Evolutionary conservation across 2,797 vertebrate genomes (phyloP).

Genomic region (Carcharodon carcharias): DNA sequence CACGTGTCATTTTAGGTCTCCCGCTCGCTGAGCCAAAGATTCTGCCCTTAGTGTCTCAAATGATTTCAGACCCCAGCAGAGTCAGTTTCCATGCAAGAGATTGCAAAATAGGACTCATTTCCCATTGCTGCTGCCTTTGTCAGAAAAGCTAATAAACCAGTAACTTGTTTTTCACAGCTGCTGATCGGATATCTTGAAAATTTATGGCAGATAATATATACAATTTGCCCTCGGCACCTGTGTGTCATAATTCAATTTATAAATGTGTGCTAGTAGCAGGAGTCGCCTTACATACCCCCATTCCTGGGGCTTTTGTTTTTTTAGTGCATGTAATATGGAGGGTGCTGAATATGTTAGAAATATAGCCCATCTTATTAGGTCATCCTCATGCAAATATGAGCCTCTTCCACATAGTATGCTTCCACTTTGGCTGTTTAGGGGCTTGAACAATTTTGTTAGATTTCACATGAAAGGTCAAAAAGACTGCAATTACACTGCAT

Average conservation of each 20-base stretch:
- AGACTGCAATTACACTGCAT: background rate
- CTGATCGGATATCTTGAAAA: background rate
- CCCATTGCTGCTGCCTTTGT: background rate
- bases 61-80: background rate
- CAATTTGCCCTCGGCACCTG: background rate
- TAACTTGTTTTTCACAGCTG: background rate
- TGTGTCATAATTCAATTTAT: background rate
- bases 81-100: background rate
- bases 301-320: background rate
- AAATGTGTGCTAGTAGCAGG: too few species aligned
- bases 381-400: background rate
- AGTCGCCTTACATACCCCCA: background rate
- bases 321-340: background rate
- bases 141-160: background rate
- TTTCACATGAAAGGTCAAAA: background rate
- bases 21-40: too few species aligned
- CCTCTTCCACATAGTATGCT: background rate
- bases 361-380: background rate
- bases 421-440: background rate
- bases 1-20: too few species aligned
- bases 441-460: background rate
- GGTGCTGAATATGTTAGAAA: background rate
- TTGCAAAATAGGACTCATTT: background rate
- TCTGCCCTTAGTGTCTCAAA: background rate
- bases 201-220: background rate